Evolutionary conservation across 2,113 vertebrate genomes (phyloP), one percentile per base, ranked within the genome.

Genomic region (Varanus salvator): DNA sequence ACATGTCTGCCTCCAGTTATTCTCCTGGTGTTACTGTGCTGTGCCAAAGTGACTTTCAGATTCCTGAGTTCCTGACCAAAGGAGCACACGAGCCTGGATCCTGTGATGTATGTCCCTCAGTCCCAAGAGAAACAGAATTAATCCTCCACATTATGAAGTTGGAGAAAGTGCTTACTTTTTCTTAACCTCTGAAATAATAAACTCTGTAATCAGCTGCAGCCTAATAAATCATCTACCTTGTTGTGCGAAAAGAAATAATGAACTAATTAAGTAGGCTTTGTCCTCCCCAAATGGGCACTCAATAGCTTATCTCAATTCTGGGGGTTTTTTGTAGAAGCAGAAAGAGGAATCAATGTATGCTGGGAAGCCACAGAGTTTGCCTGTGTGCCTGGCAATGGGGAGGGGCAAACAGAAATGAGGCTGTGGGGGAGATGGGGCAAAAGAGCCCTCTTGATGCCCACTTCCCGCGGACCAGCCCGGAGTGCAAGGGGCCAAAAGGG

Each of bases 201-300:
- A 96, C 93, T 92, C 94, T 93, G 92, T 95, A 95, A 97, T 97
- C 96, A 97, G 95, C 93, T 80, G 29, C 34, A 82, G 94, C 69
- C 94, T 97, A 97, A 96, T 95, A 96, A 97, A 93, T 95, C 95
- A 97, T 97, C 95, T 80, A 19, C 97, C 96, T 96, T 94, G 91
- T 93, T 93, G 92, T 87, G 93, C 76, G 93, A 92, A 96, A 95
- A 95, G 87, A 95, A 95, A 90, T 92, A 94, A 95, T 91, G 93
- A 95, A 90, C 94, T 95, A 94, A 97, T 97, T 96, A 96, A 38
- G 60, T 77, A 25, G 78, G 91, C 95, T 90, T 69, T 82, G 84
- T 93, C 92, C 93, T 95, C 93, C 93, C 93, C 89, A 78, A 91
- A 86, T 71, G 96, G 93, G 83, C 93, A 94, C 97, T 97, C 97